Base-by-base conservation (phyloP, 2,797 vertebrate species). In the Centropyge bicolor region DNA sequence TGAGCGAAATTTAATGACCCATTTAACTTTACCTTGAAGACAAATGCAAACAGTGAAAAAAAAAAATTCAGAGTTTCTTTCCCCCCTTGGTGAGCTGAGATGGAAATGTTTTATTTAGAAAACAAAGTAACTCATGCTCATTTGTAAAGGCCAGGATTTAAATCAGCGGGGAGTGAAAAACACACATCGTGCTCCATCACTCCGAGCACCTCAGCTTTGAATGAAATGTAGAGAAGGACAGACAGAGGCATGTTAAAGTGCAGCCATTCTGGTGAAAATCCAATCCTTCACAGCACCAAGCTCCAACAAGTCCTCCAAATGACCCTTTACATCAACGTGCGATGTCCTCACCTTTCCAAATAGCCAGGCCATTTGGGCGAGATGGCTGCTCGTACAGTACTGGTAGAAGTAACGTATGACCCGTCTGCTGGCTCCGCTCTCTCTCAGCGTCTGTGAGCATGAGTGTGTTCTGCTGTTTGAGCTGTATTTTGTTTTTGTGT, bases 241-340 rank as follows among this genome's bases (percentile, higher is more conserved):
- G 75, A 82, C 55, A 63, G 84, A 85, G 57, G 55, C 76, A 93
- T 76, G 92, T 84, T 90, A 95, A 95, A 95, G 95, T 94, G 92
- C 93, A 96, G 90, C 92, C 94, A 94, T 95, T 96, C 92, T 93
- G 94, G 92, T 95, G 94, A 96, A 95, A 97, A 96, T 95, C 94
- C 93, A 95, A 94, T 96, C 94, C 93, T 95, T 96, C 95, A 96
- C 95, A 95, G 94, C 93, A 95, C 91, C 95, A 91, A 96, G 94
- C 92, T 78, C 92, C 90, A 92, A 92, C 36, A 82, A 96, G 94
- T 95, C 92, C 95, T 95, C 94, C 94, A 94, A 97, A 96, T 94
- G 92, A 94, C 93, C 93, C 94, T 95, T 96, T 96, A 95, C 93
- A 95, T 96, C 94, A 95, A 86, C 79, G 86, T 95, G 93, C 90